Base-by-base conservation (phyloP, 2,113 vertebrate species). In the Peromyscus maniculatus region DNA sequence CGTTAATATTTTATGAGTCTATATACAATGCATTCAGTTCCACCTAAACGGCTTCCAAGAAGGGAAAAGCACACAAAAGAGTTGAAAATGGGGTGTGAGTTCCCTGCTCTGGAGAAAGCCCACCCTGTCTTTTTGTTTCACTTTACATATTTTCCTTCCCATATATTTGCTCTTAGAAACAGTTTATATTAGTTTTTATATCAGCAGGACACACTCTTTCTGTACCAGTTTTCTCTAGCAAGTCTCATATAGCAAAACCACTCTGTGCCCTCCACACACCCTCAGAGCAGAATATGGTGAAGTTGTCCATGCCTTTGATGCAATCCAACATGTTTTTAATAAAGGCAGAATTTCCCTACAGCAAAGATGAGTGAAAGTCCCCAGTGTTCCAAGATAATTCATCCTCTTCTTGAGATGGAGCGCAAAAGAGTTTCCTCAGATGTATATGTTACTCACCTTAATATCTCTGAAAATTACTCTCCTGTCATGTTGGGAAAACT, bases 381-480 rank as follows among this genome's bases (percentile, higher is more conserved):
- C 87, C 62, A 66, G 78, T 66, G 57, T 71, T 87, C 96, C 21
- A 64, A 95, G 95, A 59, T 69, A 83, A 94, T 89, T 69, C 86
- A 16, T 55, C 91, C 62, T 94, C 86, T 96, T 93, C 82, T 84
- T 87, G 55, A 46, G 64, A 89, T 7, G 62, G n/a, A 86, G 66
- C 9, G 66, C 43, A n/a, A 78, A 92, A 93, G 39, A 33, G 26
- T 95, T 91, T 94, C 92, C 72, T 79, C 91, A 36, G 64, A 87
- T 36, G 69, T 24, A 57, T 31, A 39, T 91, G 91, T 96, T 46
- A 49, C 64, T 97, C 95, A 64, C 84, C 92, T 93, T 93, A 64
- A 89, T 96, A 57, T 49, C 89, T 78, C 93, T 97, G 97, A 97
- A 93, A 97, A 97, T 97, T 83, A 95, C 67, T 75, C 97, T 94